These are phyloP conservation scores for Troides helena DNA, from an alignment of 2,888 invertebrate genomes.

Conservation along the genomic window DNA sequence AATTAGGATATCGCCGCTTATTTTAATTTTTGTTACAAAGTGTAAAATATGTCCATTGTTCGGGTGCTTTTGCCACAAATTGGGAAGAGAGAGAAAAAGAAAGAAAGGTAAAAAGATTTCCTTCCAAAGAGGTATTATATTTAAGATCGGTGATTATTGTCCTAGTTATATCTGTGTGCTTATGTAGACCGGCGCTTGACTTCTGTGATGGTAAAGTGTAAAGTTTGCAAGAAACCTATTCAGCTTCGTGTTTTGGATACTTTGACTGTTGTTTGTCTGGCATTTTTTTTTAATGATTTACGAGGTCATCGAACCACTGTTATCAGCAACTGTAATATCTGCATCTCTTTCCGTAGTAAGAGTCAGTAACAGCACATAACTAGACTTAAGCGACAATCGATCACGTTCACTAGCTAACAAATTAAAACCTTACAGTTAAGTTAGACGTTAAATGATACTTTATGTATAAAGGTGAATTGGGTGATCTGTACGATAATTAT, in stretches of 20 bases:
- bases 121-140: conserved; percentile 27
- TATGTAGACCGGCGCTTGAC: no score
- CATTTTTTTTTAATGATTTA: no score
- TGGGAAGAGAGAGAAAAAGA: neutral
- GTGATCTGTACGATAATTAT: conserved; percentile 8
- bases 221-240: no score
- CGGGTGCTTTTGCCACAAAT: conserved; percentile 43
- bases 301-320: neutral
- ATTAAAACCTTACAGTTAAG: conserved; percentile 39
- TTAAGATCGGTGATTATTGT: neutral
- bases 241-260: no score
- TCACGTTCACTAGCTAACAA: conserved; percentile 56
- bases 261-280: no score
- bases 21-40: conserved; percentile 18
- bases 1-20: conserved; percentile 28
- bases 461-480: conserved; percentile 25
- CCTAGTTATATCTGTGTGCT: no score
- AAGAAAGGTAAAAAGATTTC: neutral
- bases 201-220: no score
- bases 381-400: conserved; percentile 51
- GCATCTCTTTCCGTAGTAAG: conserved; percentile 32
- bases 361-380: conserved; percentile 50
- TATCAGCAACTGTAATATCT: neutral
- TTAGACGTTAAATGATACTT: conserved; percentile 36
- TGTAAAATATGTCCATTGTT: conserved; percentile 41